Evolutionary conservation across 1,140 invertebrate genomes (phyloP), one percentile per base, ranked within the genome.

Genomic region (Philotrypesis tridentata): DNA sequence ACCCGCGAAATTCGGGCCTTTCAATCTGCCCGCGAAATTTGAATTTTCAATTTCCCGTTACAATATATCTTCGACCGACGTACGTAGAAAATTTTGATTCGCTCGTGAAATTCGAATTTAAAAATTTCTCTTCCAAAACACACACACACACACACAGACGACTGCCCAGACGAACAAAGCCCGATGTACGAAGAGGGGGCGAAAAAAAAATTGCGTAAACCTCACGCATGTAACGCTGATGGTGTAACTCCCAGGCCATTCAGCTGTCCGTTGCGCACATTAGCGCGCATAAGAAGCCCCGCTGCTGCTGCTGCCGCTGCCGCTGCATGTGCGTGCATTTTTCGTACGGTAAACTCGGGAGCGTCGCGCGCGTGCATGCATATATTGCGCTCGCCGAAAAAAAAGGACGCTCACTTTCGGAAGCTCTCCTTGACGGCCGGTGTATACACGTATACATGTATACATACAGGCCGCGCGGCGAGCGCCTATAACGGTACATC

Each of bases 401-500:
- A 43, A 43, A 55, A 55, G 4, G 6, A 55, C 79, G 79, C 78
- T 80, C 78, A 80, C 70, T 80, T 80, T 80, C 78, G 70, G 33
- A 37, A 80, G 29, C 29, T 72, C 70, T 14, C 21, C n/a, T 23
- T 11, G 12, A 1, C 40, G 33, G 1, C 33, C 25, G 65, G 43
- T 37, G 70, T 79, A 40, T 70, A 2, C 0, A 14, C 17, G 65
- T 63, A 0, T n/a, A n/a, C n/a, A n/a, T 61, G 21, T 61, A 21
- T 63, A 21, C 23, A 63, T 43, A 17, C 3, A 61, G 12, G 60
- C 21, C 21, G 9, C 60, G 60, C 17, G 23, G n/a, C n/a, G 60
- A 61, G 60, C n/a, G n/a, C n/a, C 77, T 84, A 79, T 90, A 90
- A 90, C 89, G 89, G 89, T 88, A 89, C 86, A 21, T 48, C 72